Percentiles rank a stretch among this genome's conserved stretches.
Evolutionary conservation across 2,888 invertebrate species (phyloP).

Genomic region (Hanleya hanleyi): DNA sequence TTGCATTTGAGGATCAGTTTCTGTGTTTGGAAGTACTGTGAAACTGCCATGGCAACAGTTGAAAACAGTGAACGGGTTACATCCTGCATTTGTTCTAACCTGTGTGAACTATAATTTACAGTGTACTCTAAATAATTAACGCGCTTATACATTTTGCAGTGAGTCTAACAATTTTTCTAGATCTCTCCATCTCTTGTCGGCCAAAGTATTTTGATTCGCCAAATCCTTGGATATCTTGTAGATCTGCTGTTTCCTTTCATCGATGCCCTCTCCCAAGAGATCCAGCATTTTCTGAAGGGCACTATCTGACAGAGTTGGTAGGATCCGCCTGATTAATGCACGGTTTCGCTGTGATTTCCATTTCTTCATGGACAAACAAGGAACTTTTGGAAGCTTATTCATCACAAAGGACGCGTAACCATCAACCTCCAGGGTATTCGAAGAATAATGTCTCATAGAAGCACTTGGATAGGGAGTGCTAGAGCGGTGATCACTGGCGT

Average conservation of each 20-base stretch:
- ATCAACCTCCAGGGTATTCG: not conserved
- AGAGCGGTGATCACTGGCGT: not conserved
- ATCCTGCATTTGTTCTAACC: too few species aligned
- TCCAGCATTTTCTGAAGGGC: not conserved
- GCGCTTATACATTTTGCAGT: too few species aligned
- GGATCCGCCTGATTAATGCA: not conserved
- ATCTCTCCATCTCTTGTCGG: not conserved
- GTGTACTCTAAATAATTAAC: too few species aligned
- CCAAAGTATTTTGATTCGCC: not conserved
- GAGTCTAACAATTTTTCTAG: not conserved
- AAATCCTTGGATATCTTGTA: not conserved
- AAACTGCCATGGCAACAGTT: too few species aligned
- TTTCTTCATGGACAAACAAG: not conserved
- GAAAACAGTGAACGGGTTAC: too few species aligned
- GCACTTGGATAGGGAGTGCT: not conserved
- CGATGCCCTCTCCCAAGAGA: not conserved
- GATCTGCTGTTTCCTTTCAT: not conserved
- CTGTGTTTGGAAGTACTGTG: too few species aligned
- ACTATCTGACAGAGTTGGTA: not conserved
- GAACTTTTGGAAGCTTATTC: not conserved
- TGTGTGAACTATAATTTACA: too few species aligned
- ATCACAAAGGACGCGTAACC: too few species aligned
- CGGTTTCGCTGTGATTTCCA: not conserved
- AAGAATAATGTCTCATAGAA: not conserved
- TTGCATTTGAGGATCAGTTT: too few species aligned